phyloP scores from a whole-genome alignment of 2,888 invertebrate genomes.

The Parascotia fuliginaria region DNA sequence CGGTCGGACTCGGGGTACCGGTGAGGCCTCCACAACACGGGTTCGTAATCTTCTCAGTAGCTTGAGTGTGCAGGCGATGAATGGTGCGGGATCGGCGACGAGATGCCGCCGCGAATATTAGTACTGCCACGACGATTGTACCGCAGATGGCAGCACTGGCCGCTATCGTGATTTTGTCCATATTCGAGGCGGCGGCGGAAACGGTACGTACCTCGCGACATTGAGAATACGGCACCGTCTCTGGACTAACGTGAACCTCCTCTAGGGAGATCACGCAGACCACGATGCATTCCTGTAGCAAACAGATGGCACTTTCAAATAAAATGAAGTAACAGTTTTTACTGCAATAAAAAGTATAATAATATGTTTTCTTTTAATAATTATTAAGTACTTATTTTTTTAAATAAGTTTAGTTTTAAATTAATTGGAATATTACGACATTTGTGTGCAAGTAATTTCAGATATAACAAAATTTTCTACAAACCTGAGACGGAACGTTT shows the following conservation, averaged over 20 bases:
- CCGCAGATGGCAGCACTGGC: constrained; percentile 97
- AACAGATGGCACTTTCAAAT: too few species aligned
- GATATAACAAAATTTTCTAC: constrained; percentile 10
- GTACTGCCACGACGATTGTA: constrained; percentile 95
- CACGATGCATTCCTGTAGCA: constrained; percentile 93
- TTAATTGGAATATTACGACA: too few species aligned
- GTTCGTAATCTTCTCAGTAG: constrained; percentile 90
- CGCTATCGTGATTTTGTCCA: constrained; percentile 98
- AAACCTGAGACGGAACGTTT: constrained; percentile 94
- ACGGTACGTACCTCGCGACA: constrained; percentile 96
- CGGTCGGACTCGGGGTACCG: constrained; percentile 91
- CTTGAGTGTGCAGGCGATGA: constrained; percentile 89
- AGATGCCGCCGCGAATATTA: constrained; percentile 95
- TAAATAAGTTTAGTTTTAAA: too few species aligned
- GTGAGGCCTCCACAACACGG: constrained; percentile 91
- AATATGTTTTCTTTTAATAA: too few species aligned
- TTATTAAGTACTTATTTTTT: too few species aligned
- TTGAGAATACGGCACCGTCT: constrained; percentile 93
- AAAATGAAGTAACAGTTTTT: too few species aligned
- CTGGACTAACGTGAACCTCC: constrained; percentile 94
- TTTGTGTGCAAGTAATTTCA: too few species aligned
- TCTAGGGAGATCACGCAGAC: constrained; percentile 97
- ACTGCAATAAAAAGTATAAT: too few species aligned
- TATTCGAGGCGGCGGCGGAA: constrained; percentile 93
- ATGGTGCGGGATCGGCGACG: constrained; percentile 91